Evolutionary conservation across 2,888 invertebrate genomes (phyloP), one percentile per base, ranked within the genome.

Genomic region (Ophioninae sp.): DNA sequence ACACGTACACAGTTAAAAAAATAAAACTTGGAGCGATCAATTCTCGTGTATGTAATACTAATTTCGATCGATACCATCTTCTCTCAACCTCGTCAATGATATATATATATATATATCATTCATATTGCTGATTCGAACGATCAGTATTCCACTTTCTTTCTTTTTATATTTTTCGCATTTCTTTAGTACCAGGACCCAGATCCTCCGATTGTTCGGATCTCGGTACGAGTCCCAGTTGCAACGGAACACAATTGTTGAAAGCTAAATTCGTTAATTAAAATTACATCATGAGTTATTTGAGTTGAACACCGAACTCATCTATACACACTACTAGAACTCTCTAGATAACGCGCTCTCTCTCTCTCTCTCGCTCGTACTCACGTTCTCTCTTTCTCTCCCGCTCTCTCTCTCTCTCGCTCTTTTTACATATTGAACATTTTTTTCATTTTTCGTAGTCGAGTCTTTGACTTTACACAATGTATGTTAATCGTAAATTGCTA

Each of bases 371-470:
- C 9, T 58, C 58, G 20, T 23, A 41, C 51, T 74, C 64, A 7
- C 17, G 37, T 20, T 8, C 23, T 74, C 17, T 75, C 58, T 58
- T 22, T 20, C 58, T 56, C 64, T 41, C 59, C 59, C 59, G 39
- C 41, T 65, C 75, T 76, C 58, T 41, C 23, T 17, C 58, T 51
- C 63, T 78, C 51, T 79, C 79, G 72, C 72, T 84, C 81, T 87
- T 80, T 87, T 86, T 87, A 87, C 86, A 86, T 86, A 84, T 87
- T 86, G 82, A 87, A 87, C 86, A 87, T 84, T 85, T 85, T 78
- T 74, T 75, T 84, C 79, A 82, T 82, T 75, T 78, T 79, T 56
- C 65, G 79, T 73, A 67, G 73, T 22, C 73, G 37, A 63, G 75
- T 74, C 67, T 69, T 72, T 73, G 80, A 76, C 79, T 78, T 82